These are phyloP conservation scores for Haliclystus octoradiatus DNA, from an alignment of 30 jellyfish, hydroid and myxozoan species.

Conservation along the genomic window DNA sequence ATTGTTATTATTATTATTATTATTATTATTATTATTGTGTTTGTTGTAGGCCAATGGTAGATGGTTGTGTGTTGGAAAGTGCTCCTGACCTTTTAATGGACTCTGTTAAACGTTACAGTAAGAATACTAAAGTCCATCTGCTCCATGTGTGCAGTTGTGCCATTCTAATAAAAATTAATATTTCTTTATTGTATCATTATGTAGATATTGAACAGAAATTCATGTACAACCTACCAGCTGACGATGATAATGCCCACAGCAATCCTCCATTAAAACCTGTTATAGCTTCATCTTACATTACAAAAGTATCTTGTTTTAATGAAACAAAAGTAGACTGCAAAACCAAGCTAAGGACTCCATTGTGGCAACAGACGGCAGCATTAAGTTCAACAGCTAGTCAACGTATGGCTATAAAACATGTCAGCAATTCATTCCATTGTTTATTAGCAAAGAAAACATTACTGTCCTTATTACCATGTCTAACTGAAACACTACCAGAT, in stretches of 20 bases:
- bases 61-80: background rate
- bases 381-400: background rate
- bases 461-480: background rate
- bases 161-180: too few relatives aligned
- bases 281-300: constrained; percentile 23
- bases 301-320: constrained; percentile 30
- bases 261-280: too few relatives aligned
- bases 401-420: background rate
- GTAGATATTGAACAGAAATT: too few relatives aligned
- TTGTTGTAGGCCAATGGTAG: too few relatives aligned
- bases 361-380: background rate
- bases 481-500: background rate
- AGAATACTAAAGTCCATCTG: background rate
- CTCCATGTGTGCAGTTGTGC: too few relatives aligned
- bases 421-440: background rate
- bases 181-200: too few relatives aligned
- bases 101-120: background rate
- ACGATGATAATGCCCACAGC: too few relatives aligned
- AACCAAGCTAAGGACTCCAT: too few relatives aligned
- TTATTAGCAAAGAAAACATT: background rate
- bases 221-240: too few relatives aligned
- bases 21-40: too few relatives aligned
- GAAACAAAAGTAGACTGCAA: too few relatives aligned
- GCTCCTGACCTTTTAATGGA: background rate
- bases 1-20: too few relatives aligned